Percentiles rank a stretch among this genome's conserved stretches.
Evolutionary conservation across 2,113 vertebrate species (phyloP).

Genomic region (Paradoxurus hermaphroditus): DNA sequence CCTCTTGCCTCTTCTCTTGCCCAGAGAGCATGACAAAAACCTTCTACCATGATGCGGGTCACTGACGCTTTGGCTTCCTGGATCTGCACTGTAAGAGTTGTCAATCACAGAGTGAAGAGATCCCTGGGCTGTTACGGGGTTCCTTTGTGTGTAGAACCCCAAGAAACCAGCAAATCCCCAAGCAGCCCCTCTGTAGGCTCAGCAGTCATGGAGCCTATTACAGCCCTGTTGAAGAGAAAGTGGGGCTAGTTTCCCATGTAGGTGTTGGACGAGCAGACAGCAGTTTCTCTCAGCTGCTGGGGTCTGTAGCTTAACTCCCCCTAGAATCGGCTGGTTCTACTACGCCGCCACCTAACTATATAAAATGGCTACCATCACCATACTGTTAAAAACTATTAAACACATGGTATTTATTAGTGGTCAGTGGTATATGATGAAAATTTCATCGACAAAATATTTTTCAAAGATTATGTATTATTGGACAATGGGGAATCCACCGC

Average conservation of each 20-base stretch:
- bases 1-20: background rate
- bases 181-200: background rate
- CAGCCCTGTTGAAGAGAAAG: background rate
- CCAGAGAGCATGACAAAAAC: background rate
- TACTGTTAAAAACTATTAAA: background rate
- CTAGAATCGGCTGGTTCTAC: background rate
- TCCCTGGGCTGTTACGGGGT: background rate
- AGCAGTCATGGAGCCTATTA: background rate
- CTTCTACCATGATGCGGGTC: background rate
- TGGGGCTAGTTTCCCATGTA: background rate
- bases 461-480: background rate
- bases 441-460: background rate
- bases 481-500: background rate
- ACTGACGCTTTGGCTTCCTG: background rate
- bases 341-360: background rate
- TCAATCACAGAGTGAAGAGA: background rate
- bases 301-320: background rate
- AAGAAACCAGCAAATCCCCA: background rate
- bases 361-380: background rate
- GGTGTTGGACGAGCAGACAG: background rate
- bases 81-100: background rate
- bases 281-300: background rate
- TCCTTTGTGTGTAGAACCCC: background rate
- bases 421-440: background rate
- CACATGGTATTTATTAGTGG: background rate